phyloP scores from a whole-genome alignment of 1,140 invertebrate species.

The Zaprionus taronus region DNA sequence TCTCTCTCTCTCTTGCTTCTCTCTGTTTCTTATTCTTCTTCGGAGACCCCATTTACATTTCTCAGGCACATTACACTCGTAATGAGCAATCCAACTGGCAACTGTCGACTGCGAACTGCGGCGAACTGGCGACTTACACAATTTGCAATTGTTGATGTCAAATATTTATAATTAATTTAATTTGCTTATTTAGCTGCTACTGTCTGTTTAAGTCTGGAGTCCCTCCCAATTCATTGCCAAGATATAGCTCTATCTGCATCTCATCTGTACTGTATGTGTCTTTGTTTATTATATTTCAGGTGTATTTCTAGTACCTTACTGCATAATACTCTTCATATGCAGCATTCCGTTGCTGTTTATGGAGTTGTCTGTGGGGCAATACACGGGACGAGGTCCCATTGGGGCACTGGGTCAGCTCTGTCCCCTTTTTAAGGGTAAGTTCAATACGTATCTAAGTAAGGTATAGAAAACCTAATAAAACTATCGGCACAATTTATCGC shows the following conservation, averaged over 20 bases:
- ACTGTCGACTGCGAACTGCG: slow-evolving; percentile 37
- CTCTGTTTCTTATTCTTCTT: slow-evolving; percentile 14
- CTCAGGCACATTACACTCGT: slow-evolving; percentile 44
- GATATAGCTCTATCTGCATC: slow-evolving; percentile 6
- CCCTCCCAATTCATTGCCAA: slow-evolving; percentile 2
- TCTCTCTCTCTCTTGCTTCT: slow-evolving; percentile 20
- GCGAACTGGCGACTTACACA: slow-evolving; percentile 36
- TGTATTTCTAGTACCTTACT: slow-evolving; percentile 93
- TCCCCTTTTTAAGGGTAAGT: slow-evolving; percentile 93
- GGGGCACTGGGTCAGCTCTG: slow-evolving; percentile 93
- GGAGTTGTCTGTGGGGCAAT: slow-evolving; percentile 93
- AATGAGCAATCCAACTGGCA: slow-evolving; percentile 51
- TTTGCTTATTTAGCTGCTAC: slow-evolving; percentile 70
- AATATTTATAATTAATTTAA: slow-evolving; percentile 83
- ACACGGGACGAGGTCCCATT: slow-evolving; percentile 92
- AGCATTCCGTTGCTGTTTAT: slow-evolving; percentile 93
- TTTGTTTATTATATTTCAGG: slow-evolving; percentile 85
- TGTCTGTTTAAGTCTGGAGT: slow-evolving; percentile 20
- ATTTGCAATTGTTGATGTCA: slow-evolving; percentile 70
- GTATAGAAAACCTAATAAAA: slow-evolving; percentile 6
- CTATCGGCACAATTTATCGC: slow-evolving; percentile 7
- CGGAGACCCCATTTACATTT: slow-evolving; percentile 54
- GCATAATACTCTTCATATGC: slow-evolving; percentile 91
- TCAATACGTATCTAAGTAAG: neutral
- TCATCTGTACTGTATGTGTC: slow-evolving; percentile 27